Evolutionary conservation across 2,113 vertebrate genomes (phyloP), one percentile per base, ranked within the genome.

Genomic region (Chrysochloris asiatica): DNA sequence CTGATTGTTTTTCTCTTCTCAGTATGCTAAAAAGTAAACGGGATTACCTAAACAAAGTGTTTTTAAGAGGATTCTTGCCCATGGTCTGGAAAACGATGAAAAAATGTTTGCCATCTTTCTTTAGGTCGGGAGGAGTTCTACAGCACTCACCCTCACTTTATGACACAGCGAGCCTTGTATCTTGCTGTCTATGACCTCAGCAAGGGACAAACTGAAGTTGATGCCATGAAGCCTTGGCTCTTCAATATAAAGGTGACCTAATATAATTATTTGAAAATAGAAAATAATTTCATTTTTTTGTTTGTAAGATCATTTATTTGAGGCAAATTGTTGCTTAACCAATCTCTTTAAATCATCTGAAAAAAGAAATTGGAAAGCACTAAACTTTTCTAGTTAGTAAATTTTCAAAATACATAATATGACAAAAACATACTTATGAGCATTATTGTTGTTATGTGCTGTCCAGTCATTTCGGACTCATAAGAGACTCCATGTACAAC

Each of bases 151-250:
- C 98, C 98, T 43, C 99, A 99, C 94, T 99, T 99, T 95, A 98
- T 99, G 98, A 99, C 98, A 0, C 98, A 98, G 78, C 98, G 99
- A 89, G 99, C 99, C 8, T 96, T 99, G 9, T 99, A 99, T 96
- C 97, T 99, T 76, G 98, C 99, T 72, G 98, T 99, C 67, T 99
- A 99, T 92, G 98, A 99, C 96, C 97, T 99, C 92, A 99, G 99
- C 97, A 99, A 98, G 97, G 99, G 99, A 91, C 97, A 97, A 83
- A 95, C 97, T 47, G 98, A 99, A 95, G 98, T 99, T 91, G 99
- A 99, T 41, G 97, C 98, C 45, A 98, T 99, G 96, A 99, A 99
- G 92, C 99, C 98, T 0, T 99, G 99, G 99, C 98, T 99, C 86
- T 99, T 99, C 95, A 99, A 99, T 96, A 99, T 99, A 95, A 99